Evolutionary conservation across 2,797 vertebrate genomes (phyloP).

Genomic region (Dendrocincla tyrannina): DNA sequence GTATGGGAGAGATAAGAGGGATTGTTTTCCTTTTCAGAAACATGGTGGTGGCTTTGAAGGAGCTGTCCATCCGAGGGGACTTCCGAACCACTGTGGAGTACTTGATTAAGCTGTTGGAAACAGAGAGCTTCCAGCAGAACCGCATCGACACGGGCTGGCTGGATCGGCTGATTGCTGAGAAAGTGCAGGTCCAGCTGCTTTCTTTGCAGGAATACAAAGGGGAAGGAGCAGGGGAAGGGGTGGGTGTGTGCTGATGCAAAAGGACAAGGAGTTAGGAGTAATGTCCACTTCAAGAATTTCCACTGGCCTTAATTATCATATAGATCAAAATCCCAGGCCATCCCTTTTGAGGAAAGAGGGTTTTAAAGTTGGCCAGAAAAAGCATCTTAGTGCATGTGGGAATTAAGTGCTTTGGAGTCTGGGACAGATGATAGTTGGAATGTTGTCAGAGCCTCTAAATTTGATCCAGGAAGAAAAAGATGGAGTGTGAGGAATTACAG

Average conservation of each 20-base stretch:
- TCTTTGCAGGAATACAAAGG: fast-evolving
- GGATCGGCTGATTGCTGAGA: conserved; percentile 95
- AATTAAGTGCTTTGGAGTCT: background rate
- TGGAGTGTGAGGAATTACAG: background rate
- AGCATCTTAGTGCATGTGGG: background rate
- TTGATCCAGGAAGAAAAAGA: background rate
- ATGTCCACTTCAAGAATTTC: background rate
- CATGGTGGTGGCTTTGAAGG: conserved; percentile 98
- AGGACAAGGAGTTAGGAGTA: background rate
- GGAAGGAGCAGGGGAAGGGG: background rate
- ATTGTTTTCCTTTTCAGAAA: conserved; percentile 80
- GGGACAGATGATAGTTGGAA: background rate
- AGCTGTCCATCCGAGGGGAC: conserved; percentile 96
- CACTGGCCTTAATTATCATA: background rate
- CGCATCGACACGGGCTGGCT: conserved; percentile 97
- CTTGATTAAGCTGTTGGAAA: conserved; percentile 95
- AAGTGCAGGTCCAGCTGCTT: conserved; percentile 88
- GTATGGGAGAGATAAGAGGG: background rate
- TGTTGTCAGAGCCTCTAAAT: background rate
- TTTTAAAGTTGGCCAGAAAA: background rate
- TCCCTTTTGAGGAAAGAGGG: background rate
- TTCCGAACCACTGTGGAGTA: conserved; percentile 98
- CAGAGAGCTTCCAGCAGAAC: conserved; percentile 96
- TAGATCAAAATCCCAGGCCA: fast-evolving
- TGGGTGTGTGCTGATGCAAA: background rate